Base-by-base conservation (phyloP, 2,888 invertebrate species). In the Physocephala rufipes region DNA sequence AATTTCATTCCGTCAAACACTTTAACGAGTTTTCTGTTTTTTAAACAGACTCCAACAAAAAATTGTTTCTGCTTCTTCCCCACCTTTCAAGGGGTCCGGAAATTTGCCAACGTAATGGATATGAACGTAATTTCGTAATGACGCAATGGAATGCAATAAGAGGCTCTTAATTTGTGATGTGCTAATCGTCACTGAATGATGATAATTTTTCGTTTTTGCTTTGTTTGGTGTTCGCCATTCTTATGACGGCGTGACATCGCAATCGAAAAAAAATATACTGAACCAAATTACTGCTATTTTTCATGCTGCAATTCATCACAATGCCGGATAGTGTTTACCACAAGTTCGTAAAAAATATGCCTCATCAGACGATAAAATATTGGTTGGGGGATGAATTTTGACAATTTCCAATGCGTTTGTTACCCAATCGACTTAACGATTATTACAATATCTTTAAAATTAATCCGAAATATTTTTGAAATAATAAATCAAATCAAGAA, bases 81-180 rank as follows among this genome's bases (percentile, higher is more conserved):
- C n/a, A n/a, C n/a, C n/a, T n/a, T 21, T 43, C 45, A 62, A 3
- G 43, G 15, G 36, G 49, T 47, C 53, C 21, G 13, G 2, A 30
- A 51, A 58, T 24, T 24, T 58, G 58, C 58, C 58, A 58, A 58
- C 58, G 26, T 24, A 58, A 24, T 15, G 13, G n/a, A 3, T 58
- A 26, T 15, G 9, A 13, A n/a, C n/a, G n/a, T n/a, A n/a, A n/a
- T n/a, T n/a, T n/a, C n/a, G n/a, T n/a, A n/a, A n/a, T n/a, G n/a
- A n/a, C n/a, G 36, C 36, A 36, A 7, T 36, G 36, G 5, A 9
- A 36, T 9, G 36, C 36, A 36, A 36, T 36, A 36, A 4, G 9
- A 36, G 5, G 36, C 36, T 36, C 9, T 26, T 24, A 13, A 16
- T 13, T 26, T 58, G 58, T 28, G 28, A 58, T 58, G 26, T 58